A percentile compares a stretch with the other conserved stretches of the same genome.
These are phyloP conservation scores for Ceratina japonica DNA, from an alignment of 1,140 invertebrate genomes.

Conservation along the genomic window DNA sequence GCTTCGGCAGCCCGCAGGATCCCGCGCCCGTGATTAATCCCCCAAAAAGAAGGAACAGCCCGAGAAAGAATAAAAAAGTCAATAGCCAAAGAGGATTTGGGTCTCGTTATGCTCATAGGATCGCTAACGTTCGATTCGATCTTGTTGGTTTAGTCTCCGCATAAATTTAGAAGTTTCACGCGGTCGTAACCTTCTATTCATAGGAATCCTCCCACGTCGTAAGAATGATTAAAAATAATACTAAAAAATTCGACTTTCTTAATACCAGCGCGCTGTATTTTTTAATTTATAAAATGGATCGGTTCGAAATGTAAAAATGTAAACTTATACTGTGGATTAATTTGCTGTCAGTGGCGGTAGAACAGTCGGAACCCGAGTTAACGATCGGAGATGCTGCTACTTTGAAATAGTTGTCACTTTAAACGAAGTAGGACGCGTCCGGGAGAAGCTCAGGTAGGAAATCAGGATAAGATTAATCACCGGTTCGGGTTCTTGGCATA, in stretches of 20 bases:
- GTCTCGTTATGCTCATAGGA: constrained; percentile 10
- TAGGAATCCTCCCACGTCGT: too few species aligned
- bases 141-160: background rate
- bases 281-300: background rate
- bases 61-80: background rate
- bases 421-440: constrained; percentile 13
- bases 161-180: background rate
- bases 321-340: background rate
- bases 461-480: constrained; percentile 39
- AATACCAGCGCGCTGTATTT: background rate
- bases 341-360: background rate
- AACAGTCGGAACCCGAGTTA: background rate
- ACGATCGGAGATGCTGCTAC: background rate
- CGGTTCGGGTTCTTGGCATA: constrained; percentile 27
- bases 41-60: constrained; percentile 1
- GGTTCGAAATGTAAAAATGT: too few species aligned
- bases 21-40: constrained; percentile 35
- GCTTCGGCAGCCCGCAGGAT: constrained; percentile 9
- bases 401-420: constrained; percentile 24
- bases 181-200: too few species aligned
- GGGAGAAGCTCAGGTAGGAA: constrained; percentile 19
- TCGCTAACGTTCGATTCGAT: background rate
- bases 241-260: background rate
- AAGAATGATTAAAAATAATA: background rate
- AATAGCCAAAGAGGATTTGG: background rate